Base-by-base conservation (phyloP, 2,888 invertebrate genomes). In the Hirtodrosophila duncani region DNA sequence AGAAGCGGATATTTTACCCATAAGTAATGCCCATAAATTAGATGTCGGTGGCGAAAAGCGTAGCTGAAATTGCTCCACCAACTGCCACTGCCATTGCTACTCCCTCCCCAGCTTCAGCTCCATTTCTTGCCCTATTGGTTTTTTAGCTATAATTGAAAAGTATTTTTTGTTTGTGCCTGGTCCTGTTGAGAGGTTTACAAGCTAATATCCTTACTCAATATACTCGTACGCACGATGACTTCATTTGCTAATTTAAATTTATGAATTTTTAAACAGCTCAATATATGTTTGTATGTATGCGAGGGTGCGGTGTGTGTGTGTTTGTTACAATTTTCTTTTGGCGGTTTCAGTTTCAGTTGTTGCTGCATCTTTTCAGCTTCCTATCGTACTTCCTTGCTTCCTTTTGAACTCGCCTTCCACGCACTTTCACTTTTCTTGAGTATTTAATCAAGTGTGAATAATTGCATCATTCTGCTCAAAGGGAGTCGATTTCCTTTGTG, bases 401-500 rank as follows among this genome's bases (percentile, higher is more conserved):
- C 14, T 16, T 9, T 23, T n/a, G 10, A 38, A 48, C 62, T 64
- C 50, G 59, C 62, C 67, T 56, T 77, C 56, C 67, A 67, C 77
- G 64, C 74, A 77, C 68, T 74, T 68, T 77, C 69, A 74, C 67
- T 78, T 78, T 74, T 63, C 78, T 78, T 75, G 74, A 78, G 78
- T 74, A 71, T 78, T 75, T 75, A 75, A 75, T 75, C 75, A 75
- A 78, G 74, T 75, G 78, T 77, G 51, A 75, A 77, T 75, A 78
- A 75, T 75, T 78, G 71, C 71, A 75, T 74, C 78, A 78, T 75
- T 77, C 74, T 74, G 74, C 78, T 75, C 68, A 75, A 74, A 77
- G 67, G 61, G 66, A 75, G 64, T 63, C 74, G 67, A 72, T 75
- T 66, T 70, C 72, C 70, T 77, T 74, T 72, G 77, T 72, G 58